A percentile compares a stretch with the other conserved stretches of the same genome.
These are phyloP conservation scores for Silurus aristotelis DNA, from an alignment of 2,797 vertebrate species.

Conservation along the genomic window DNA sequence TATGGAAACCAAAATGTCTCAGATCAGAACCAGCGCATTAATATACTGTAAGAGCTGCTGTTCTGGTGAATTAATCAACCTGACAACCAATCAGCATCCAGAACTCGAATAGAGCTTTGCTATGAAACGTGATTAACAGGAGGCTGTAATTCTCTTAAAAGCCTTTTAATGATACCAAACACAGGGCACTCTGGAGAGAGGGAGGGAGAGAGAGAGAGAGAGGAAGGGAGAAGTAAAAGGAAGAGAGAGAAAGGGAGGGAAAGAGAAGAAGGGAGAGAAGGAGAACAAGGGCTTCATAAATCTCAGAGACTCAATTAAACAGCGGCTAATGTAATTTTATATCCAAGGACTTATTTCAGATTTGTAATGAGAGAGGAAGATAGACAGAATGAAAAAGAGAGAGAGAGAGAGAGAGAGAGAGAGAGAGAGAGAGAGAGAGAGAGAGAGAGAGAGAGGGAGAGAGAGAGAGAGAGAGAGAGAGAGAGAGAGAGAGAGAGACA, in stretches of 20 bases:
- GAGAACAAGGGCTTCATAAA: conserved; percentile 29
- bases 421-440: too few species aligned
- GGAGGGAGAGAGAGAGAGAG: not conserved
- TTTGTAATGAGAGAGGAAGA: conserved; percentile 23
- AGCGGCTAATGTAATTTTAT: conserved; percentile 47
- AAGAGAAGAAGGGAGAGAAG: not conserved
- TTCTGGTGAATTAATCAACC: not conserved
- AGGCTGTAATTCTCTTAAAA: conserved; percentile 40
- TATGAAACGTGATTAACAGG: conserved; percentile 36
- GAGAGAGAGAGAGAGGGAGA: not conserved
- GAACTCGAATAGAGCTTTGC: not conserved
- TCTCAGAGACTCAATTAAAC: conserved; percentile 48
- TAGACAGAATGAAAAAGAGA: not conserved
- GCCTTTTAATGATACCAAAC: conserved; percentile 46
- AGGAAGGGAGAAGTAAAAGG: not conserved
- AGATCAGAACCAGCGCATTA: not conserved
- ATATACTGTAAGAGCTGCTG: not conserved
- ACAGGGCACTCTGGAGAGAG: conserved; percentile 11
- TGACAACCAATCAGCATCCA: not conserved
- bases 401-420: not conserved
- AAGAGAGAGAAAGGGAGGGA: not conserved
- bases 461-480: too few species aligned
- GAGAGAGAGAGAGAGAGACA: not conserved
- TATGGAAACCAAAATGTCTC: not conserved
- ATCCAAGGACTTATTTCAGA: conserved; percentile 39